A percentile compares a stretch with the other conserved stretches of the same genome.
Evolutionary conservation across 2,888 invertebrate genomes (phyloP).

Genomic region (Scaeva pyrastri): DNA sequence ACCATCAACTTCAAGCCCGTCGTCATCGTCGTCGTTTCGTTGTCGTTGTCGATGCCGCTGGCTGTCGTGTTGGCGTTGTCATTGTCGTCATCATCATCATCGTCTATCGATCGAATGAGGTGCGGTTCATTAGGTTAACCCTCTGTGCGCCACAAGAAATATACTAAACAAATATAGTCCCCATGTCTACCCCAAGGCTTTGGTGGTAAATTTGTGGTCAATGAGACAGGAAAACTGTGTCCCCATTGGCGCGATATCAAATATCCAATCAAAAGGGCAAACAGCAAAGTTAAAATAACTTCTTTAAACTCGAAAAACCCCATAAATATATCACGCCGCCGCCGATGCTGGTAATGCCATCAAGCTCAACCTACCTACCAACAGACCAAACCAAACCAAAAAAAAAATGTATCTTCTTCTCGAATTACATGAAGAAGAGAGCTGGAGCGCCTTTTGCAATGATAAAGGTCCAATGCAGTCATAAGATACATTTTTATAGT

Average conservation of each 20-base stretch:
- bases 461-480: constrained; percentile 45
- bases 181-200: constrained; percentile 13
- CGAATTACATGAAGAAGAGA: constrained; percentile 44
- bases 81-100: not conserved
- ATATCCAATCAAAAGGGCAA: constrained; percentile 72
- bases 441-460: constrained; percentile 22
- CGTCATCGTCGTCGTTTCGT: not conserved
- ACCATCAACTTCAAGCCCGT: constrained; percentile 6
- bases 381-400: not conserved
- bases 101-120: constrained; percentile 58
- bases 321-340: constrained; percentile 15
- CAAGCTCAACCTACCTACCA: no score
- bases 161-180: not conserved
- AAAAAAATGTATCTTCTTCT: constrained; percentile 37
- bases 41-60: not conserved
- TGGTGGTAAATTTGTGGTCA: constrained; percentile 64
- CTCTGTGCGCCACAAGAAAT: constrained; percentile 36
- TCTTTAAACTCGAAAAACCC: constrained; percentile 28
- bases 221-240: constrained; percentile 68
- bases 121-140: constrained; percentile 72
- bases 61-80: not conserved
- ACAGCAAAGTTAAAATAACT: constrained; percentile 52
- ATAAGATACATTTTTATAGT: constrained; percentile 47
- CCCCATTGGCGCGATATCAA: constrained; percentile 59
- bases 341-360: not conserved